A percentile compares a stretch with the other conserved stretches of the same genome.
These are phyloP conservation scores for Dryobates pubescens DNA, from an alignment of 2,797 vertebrate genomes.

Conservation along the genomic window DNA sequence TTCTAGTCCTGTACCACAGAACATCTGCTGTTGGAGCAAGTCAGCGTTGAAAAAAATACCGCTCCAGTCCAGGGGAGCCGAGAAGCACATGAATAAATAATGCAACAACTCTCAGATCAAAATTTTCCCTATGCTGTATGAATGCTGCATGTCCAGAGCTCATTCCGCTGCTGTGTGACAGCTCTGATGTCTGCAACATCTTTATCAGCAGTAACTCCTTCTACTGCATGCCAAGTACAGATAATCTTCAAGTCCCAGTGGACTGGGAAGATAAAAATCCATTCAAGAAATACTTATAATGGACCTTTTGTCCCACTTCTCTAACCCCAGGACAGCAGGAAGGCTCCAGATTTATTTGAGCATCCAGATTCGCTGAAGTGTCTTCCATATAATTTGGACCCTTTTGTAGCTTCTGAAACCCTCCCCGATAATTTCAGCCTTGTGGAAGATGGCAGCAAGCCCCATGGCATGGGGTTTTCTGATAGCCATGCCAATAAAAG, in stretches of 20 bases:
- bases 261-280: background rate
- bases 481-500: background rate
- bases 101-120: background rate
- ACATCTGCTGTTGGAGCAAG: background rate
- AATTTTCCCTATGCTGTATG: background rate
- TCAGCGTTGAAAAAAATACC: background rate
- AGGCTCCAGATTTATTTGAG: background rate
- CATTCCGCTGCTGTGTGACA: background rate
- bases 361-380: background rate
- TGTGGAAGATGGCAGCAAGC: background rate
- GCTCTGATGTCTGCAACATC: slow-evolving; percentile 2
- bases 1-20: background rate
- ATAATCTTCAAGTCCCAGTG: background rate
- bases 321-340: background rate
- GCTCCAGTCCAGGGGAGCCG: background rate
- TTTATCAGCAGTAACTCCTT: slow-evolving; percentile 26
- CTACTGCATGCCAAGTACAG: background rate
- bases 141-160: slow-evolving; percentile 5
- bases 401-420: background rate
- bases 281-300: background rate
- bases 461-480: background rate
- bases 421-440: background rate
- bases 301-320: background rate
- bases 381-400: background rate
- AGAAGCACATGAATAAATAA: slow-evolving; percentile 18